Evolutionary conservation across 2,888 invertebrate genomes (phyloP).

Genomic region (Hirudinaria manillensis): DNA sequence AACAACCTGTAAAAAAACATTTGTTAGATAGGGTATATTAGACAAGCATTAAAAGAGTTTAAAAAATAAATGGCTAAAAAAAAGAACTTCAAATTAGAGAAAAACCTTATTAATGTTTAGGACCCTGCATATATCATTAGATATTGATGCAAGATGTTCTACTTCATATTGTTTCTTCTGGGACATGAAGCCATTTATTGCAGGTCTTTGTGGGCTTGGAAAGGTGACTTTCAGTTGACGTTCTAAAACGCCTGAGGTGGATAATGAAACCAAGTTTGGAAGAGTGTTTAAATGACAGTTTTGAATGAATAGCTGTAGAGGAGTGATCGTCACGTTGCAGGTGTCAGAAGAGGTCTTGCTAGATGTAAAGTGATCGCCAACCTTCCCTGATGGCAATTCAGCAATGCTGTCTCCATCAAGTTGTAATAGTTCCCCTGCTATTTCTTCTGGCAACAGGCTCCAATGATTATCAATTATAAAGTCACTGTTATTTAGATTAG

Average conservation of each 20-base stretch:
- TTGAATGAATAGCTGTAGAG: not conserved
- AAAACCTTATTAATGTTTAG: constrained; percentile 7
- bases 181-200: constrained; percentile 19
- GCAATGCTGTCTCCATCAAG: not conserved
- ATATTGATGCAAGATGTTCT: not conserved
- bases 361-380: not conserved
- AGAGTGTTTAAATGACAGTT: not conserved
- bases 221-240: not conserved
- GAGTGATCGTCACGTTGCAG: too few species aligned
- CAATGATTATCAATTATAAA: constrained; percentile 2
- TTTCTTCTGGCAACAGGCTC: not conserved
- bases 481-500: constrained; percentile 12
- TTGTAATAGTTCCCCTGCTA: not conserved
- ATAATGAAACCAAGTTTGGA: not conserved
- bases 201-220: not conserved
- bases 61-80: not conserved
- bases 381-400: constrained; percentile 4
- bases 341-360: too few species aligned
- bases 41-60: too few species aligned
- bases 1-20: constrained; percentile 11
- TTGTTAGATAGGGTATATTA: too few species aligned
- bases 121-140: not conserved
- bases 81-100: not conserved
- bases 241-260: not conserved
- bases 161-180: constrained; percentile 23